Evolutionary conservation across 2,888 invertebrate species (phyloP).

Genomic region (Drosophila pullipes): DNA sequence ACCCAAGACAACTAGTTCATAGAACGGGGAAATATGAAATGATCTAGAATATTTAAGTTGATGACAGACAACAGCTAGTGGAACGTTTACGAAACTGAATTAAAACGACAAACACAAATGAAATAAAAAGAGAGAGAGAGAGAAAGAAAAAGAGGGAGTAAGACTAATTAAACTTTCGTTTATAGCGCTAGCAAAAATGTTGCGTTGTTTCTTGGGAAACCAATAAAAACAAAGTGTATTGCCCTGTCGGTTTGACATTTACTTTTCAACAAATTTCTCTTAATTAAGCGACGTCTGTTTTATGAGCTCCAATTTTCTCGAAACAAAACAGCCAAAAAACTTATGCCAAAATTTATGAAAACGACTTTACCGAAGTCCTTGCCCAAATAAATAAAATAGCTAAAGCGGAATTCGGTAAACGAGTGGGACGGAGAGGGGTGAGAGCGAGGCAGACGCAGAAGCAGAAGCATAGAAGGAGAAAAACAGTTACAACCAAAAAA

Average conservation of each 20-base stretch:
- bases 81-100: neutral
- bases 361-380: slow-evolving; percentile 71
- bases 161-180: neutral
- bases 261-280: slow-evolving; percentile 55
- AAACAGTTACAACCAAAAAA: slow-evolving; percentile 18
- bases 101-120: neutral
- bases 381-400: slow-evolving; percentile 68
- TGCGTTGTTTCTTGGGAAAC: neutral
- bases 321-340: slow-evolving; percentile 50
- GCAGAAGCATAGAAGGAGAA: slow-evolving; percentile 12
- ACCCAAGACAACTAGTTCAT: neutral
- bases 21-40: neutral
- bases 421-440: neutral
- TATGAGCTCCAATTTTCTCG: slow-evolving; percentile 66
- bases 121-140: neutral
- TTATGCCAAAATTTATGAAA: slow-evolving; percentile 74
- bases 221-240: slow-evolving; percentile 27
- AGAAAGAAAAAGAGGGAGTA: neutral
- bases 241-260: slow-evolving; percentile 14
- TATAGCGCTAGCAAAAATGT: neutral
- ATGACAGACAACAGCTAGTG: neutral
- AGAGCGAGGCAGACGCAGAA: neutral
- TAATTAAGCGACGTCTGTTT: slow-evolving; percentile 71
- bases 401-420: neutral
- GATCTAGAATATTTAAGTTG: neutral